Evolutionary conservation across 2,797 vertebrate genomes (phyloP), one percentile per base, ranked within the genome.

Genomic region (Catharus ustulatus): DNA sequence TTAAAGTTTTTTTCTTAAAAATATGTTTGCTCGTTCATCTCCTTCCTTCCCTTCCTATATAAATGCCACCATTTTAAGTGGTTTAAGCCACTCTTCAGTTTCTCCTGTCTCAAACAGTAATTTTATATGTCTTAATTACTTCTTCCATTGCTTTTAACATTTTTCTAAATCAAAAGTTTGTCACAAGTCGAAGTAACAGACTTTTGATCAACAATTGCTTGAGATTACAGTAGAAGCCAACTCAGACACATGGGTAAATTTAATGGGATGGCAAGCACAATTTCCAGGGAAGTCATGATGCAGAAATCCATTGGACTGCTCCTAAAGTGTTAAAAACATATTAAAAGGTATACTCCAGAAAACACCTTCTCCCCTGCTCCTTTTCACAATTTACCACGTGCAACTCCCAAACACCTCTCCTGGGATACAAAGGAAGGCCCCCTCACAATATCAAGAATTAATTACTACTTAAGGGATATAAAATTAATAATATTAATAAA

Each of bases 351-450:
- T n/a, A 32, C 32, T 55, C 10, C 45, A 79, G 43, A 62, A 26
- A 42, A 54, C 26, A 42, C 2, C 3, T 57, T 59, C 10, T 14
- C 15, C 22, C 2, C 5, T 13, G 4, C 10, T 8, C 9, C 11
- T 42, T 80, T 42, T 57, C 7, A 77, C 63, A 13, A 4, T 57
- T 93, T 26, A 49, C 24, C 23, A 14, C 3, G 6, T 27, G 27
- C 19, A 42, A 38, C 22, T 83, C 26, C 42, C 18, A 51, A 63
- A 71, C 10, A 86, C 5, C 5, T 48, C 15, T 71, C 13, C 5
- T 15, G 27, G 9, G 17, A 72, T 49, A 81, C 52, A 85, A 85
- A 59, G 16, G 3, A 85, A 86, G 24, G 14, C 18, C 3, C 7
- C n/a, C 21, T 67, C 51, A 58, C 10, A 2, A 67, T 59, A 64